Evolutionary conservation across 2,888 invertebrate species (phyloP).

Genomic region (Nectonema munidae): DNA sequence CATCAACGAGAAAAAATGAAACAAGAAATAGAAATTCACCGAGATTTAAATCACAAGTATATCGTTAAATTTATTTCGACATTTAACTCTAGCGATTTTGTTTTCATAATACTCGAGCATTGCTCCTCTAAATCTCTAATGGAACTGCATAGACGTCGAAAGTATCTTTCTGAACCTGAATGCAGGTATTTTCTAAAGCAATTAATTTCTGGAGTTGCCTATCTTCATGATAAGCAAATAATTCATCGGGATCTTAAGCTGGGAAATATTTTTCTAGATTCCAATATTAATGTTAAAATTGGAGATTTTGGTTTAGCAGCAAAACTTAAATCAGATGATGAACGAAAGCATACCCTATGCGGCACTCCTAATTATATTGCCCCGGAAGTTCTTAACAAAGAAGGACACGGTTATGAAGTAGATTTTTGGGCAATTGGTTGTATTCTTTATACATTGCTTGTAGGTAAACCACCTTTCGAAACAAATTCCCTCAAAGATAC

Average conservation of each 20-base stretch:
- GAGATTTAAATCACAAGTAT: slow-evolving; percentile 49
- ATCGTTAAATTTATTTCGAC: slow-evolving; percentile 71
- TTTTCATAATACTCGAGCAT: slow-evolving; percentile 73
- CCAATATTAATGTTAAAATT: slow-evolving; percentile 58
- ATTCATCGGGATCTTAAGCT: slow-evolving; percentile 91
- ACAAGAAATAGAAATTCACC: slow-evolving; percentile 68
- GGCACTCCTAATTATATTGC: slow-evolving; percentile 99
- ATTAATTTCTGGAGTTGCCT: slow-evolving; percentile 55
- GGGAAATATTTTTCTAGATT: slow-evolving; percentile 81
- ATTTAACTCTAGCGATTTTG: slow-evolving; percentile 64
- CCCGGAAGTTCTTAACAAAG: slow-evolving; percentile 76
- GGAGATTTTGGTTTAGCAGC: slow-evolving; percentile 96
- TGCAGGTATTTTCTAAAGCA: slow-evolving; percentile 80
- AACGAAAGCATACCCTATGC: slow-evolving; percentile 55
- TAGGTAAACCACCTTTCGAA: slow-evolving; percentile 92
- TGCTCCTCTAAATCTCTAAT: slow-evolving; percentile 70
- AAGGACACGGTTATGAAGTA: slow-evolving; percentile 89
- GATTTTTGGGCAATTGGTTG: slow-evolving; percentile 79
- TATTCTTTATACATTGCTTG: slow-evolving; percentile 45
- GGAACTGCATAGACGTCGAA: slow-evolving; percentile 81
- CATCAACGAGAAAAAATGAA: slow-evolving; percentile 65
- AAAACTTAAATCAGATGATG: slow-evolving; percentile 53
- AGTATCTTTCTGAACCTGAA: slow-evolving; percentile 80
- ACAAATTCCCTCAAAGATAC: slow-evolving; percentile 73
- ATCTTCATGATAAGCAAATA: slow-evolving; percentile 57